These are phyloP conservation scores for Pantherophis vulpinus DNA, from an alignment of 2,797 vertebrate genomes.

Conservation along the genomic window DNA sequence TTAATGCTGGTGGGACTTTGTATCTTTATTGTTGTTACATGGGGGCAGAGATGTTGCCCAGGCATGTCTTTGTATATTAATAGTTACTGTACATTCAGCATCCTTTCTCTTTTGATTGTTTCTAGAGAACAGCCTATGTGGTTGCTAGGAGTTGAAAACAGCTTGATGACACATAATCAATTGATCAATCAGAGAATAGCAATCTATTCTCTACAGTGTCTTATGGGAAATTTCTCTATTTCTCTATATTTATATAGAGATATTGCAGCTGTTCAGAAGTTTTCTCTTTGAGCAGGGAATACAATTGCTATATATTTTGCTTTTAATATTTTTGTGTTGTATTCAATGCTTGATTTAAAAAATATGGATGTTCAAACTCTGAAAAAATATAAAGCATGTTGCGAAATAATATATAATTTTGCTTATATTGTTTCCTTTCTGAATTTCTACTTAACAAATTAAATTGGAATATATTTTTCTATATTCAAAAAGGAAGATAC, in stretches of 20 bases:
- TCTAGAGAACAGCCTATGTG: background rate
- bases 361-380: background rate
- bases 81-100: background rate
- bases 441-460: background rate
- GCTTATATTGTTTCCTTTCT: background rate
- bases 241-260: background rate
- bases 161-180: background rate
- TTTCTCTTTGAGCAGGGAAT: background rate
- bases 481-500: slow-evolving; percentile 46
- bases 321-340: background rate
- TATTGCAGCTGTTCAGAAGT: background rate
- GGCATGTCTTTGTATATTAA: background rate
- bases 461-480: background rate
- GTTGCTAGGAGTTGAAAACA: background rate
- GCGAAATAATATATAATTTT: background rate
- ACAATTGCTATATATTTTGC: background rate
- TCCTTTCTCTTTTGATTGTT: background rate
- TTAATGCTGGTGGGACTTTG: background rate
- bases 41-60: background rate
- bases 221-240: background rate
- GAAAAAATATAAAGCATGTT: background rate
- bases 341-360: background rate
- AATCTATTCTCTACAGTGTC: background rate
- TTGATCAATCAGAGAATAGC: background rate
- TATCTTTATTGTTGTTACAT: background rate